Percentiles rank a stretch among this genome's conserved stretches.
These are phyloP conservation scores for Lagodon rhomboides DNA, from an alignment of 2,797 vertebrate genomes.

Conservation along the genomic window DNA sequence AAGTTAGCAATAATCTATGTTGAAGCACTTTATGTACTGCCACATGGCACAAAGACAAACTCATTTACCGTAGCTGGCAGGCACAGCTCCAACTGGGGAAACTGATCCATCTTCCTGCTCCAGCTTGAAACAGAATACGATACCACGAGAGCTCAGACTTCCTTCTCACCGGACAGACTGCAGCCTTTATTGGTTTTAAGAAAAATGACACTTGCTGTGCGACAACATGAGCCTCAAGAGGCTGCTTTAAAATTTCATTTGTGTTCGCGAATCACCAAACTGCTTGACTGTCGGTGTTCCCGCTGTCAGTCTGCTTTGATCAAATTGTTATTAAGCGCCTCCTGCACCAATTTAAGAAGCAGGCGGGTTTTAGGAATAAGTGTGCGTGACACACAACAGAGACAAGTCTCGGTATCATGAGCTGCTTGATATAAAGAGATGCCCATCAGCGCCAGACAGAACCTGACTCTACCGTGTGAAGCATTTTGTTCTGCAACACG, in stretches of 20 bases:
- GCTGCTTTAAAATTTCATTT: conserved; percentile 1
- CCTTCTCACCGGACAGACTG: conserved; percentile 19
- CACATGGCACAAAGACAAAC: conserved; percentile 2
- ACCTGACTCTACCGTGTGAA: conserved; percentile 16
- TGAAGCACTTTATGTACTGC: neutral
- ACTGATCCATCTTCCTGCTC: conserved; percentile 20
- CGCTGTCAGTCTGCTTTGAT: neutral
- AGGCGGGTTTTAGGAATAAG: neutral
- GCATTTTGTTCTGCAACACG: conserved; percentile 24
- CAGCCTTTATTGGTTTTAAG: conserved; percentile 31
- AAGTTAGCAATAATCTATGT: neutral
- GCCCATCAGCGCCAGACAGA: neutral
- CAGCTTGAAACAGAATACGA: conserved; percentile 34
- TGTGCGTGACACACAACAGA: neutral
- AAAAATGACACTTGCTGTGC: conserved; percentile 2
- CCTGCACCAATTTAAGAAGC: neutral
- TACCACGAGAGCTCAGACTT: neutral
- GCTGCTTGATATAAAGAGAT: conserved; percentile 17
- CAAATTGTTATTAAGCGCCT: neutral
- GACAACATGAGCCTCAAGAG: neutral
- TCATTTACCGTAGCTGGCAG: neutral
- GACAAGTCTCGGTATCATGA: neutral
- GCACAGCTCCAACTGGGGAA: conserved; percentile 11
- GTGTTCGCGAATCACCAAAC: neutral
- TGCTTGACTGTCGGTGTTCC: neutral